A percentile compares a stretch with the other conserved stretches of the same genome.
These are phyloP conservation scores for Ceratitis capitata DNA, from an alignment of 1,140 invertebrate species.

Conservation along the genomic window DNA sequence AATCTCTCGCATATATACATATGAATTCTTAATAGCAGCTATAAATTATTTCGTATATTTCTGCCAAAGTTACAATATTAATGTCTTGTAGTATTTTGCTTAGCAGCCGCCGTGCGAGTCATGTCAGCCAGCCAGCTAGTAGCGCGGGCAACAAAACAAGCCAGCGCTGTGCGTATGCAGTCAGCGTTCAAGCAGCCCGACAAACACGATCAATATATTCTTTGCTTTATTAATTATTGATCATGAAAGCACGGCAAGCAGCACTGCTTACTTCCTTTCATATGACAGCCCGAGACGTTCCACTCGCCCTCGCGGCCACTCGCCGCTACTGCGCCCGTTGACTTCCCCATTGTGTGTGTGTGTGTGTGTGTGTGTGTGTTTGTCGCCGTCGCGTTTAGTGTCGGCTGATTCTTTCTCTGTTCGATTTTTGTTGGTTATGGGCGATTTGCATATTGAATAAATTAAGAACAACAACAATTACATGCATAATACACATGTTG, in stretches of 20 bases:
- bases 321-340: neutral
- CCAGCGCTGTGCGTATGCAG: neutral
- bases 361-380: too few species aligned
- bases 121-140: neutral
- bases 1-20: too few species aligned
- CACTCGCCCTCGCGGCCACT: neutral
- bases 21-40: slow-evolving; percentile 34
- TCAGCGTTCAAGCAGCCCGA: neutral
- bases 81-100: slow-evolving; percentile 32
- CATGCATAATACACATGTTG: neutral
- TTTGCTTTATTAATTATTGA: slow-evolving; percentile 36
- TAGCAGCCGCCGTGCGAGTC: neutral
- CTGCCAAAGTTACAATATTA: slow-evolving; percentile 37
- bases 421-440: neutral
- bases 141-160: neutral
- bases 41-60: slow-evolving; percentile 34
- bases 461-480: neutral
- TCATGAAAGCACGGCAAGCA: slow-evolving; percentile 4
- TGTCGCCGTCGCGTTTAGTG: too few species aligned
- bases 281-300: too few species aligned
- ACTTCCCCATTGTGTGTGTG: neutral
- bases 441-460: slow-evolving; percentile 30
- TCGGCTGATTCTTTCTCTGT: neutral
- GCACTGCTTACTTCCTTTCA: neutral
- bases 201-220: slow-evolving; percentile 37